phyloP scores from a whole-genome alignment of 2,888 invertebrate species.

The Cheilosia vulpina region DNA sequence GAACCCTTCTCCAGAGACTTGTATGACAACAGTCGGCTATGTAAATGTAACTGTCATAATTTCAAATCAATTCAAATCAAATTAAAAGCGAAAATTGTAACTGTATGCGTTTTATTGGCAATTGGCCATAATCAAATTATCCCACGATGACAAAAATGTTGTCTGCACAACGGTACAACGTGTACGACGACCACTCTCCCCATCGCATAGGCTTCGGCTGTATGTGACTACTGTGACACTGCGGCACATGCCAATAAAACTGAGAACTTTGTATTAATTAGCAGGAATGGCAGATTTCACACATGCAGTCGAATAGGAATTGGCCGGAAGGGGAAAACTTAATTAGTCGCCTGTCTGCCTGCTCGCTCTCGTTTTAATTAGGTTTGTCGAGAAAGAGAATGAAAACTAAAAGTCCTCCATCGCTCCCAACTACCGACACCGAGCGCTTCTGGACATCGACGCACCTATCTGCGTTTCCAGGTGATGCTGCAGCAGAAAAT shows the following conservation, averaged over 20 bases:
- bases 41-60: slow-evolving; percentile 36
- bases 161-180: slow-evolving; percentile 54
- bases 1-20: slow-evolving; percentile 18
- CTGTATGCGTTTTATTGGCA: slow-evolving; percentile 55
- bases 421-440: background rate
- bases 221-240: background rate
- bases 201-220: background rate
- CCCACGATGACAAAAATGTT: slow-evolving; percentile 27
- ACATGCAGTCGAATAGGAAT: slow-evolving; percentile 53
- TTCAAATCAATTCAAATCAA: slow-evolving; percentile 66
- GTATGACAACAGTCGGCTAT: background rate
- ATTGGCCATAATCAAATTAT: slow-evolving; percentile 61
- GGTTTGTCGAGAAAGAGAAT: slow-evolving; percentile 25
- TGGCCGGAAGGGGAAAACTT: slow-evolving; percentile 43
- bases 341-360: slow-evolving; percentile 47
- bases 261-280: slow-evolving; percentile 66
- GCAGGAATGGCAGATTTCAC: slow-evolving; percentile 59
- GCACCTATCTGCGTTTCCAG: background rate
- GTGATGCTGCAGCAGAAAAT: slow-evolving; percentile 17
- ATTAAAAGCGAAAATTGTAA: slow-evolving; percentile 64
- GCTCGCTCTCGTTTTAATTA: slow-evolving; percentile 16
- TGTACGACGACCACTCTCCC: slow-evolving; percentile 13
- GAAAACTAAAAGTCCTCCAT: slow-evolving; percentile 35
- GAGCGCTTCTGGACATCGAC: background rate
- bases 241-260: slow-evolving; percentile 43